These are phyloP conservation scores for Harpalus rubripes DNA, from an alignment of 2,888 invertebrate genomes.

Conservation along the genomic window DNA sequence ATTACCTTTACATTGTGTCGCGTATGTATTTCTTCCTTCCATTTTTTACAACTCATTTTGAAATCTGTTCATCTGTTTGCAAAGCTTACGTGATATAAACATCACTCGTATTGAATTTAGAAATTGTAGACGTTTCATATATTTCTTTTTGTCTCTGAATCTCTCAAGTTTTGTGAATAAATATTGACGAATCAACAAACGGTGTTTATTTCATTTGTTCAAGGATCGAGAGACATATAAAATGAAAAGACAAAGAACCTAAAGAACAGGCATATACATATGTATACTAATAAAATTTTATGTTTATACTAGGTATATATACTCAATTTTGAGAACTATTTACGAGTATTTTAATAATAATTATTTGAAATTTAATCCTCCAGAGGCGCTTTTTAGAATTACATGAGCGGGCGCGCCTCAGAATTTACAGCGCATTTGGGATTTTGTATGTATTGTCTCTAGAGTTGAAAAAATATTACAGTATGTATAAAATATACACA, in stretches of 20 bases:
- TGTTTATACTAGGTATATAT: neutral
- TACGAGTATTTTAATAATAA: too few species aligned
- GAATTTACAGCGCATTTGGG: too few species aligned
- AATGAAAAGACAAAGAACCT: neutral
- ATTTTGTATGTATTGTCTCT: too few species aligned
- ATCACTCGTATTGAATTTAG: neutral
- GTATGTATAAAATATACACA: too few species aligned
- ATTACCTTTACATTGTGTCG: neutral
- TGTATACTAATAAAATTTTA: neutral
- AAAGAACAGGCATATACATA: neutral
- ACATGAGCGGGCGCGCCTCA: too few species aligned
- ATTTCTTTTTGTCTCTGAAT: neutral
- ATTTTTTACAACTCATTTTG: neutral
- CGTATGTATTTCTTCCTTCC: neutral
- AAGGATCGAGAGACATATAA: neutral
- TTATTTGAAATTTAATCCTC: too few species aligned
- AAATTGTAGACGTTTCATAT: slow-evolving; percentile 8
- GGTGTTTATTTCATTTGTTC: neutral
- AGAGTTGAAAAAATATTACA: too few species aligned
- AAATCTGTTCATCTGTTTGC: neutral
- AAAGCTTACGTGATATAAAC: neutral
- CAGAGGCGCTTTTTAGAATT: too few species aligned
- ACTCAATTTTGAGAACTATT: too few species aligned
- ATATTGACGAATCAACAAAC: neutral
- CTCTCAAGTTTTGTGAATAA: neutral